A percentile compares a stretch with the other conserved stretches of the same genome.
Evolutionary conservation across 2,888 invertebrate species (phyloP).

Genomic region (Galerucella pusilla): DNA sequence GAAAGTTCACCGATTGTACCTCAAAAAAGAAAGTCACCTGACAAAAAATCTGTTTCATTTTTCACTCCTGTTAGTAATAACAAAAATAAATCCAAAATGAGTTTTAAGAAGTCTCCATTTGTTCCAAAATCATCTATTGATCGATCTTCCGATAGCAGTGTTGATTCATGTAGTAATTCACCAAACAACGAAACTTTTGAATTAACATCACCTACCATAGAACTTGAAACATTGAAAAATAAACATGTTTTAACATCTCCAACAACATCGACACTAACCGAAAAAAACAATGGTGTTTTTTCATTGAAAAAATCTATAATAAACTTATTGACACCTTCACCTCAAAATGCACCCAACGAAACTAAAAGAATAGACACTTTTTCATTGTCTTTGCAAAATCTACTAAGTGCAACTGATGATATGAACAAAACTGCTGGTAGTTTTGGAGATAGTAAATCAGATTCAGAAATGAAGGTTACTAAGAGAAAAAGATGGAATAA

Average conservation of each 20-base stretch:
- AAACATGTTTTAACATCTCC: not conserved
- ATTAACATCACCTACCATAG: constrained; percentile 6
- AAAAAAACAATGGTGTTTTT: not conserved
- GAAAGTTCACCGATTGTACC: not conserved
- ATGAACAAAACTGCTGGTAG: not conserved
- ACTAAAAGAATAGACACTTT: not conserved
- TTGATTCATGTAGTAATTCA: not conserved
- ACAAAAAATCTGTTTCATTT: constrained; percentile 11
- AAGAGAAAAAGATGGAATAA: constrained; percentile 38
- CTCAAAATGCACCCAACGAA: not conserved
- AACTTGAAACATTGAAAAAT: not conserved
- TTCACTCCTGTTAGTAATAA: not conserved
- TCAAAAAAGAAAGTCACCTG: not conserved
- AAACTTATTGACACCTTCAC: constrained; percentile 16
- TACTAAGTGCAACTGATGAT: not conserved
- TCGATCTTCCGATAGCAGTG: not conserved
- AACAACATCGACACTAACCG: not conserved
- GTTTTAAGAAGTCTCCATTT: constrained; percentile 11
- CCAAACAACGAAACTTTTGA: not conserved
- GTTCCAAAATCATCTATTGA: not conserved
- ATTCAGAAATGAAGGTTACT: constrained; percentile 20
- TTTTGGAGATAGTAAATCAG: not conserved
- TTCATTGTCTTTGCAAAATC: not conserved
- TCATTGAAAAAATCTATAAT: constrained; percentile 1
- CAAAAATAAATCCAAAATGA: not conserved